Evolutionary conservation across 2,888 invertebrate species (phyloP).

Genomic region (Acrobasis suavella): DNA sequence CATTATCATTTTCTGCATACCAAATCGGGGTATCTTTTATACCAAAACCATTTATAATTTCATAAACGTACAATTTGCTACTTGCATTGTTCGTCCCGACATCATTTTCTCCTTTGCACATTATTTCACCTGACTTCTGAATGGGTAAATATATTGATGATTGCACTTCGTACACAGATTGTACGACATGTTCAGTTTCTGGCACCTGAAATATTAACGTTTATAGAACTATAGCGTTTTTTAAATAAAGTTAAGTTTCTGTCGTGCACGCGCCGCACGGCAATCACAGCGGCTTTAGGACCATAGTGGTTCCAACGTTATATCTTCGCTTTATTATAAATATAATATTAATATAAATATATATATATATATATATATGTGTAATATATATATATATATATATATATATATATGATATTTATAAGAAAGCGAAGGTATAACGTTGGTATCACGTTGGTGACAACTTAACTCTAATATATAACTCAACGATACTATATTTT

Average conservation of each 20-base stretch:
- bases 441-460: no score
- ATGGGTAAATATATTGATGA: conserved; percentile 48
- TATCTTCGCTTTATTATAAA: neutral
- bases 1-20: conserved; percentile 53
- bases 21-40: conserved; percentile 47
- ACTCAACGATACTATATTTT: no score
- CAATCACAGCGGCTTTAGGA: no score
- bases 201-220: conserved; percentile 36
- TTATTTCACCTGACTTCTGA: conserved; percentile 48
- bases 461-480: no score
- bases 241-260: no score
- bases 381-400: no score
- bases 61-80: conserved; percentile 53
- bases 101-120: conserved; percentile 52
- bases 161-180: conserved; percentile 43
- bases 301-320: no score
- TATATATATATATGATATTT: no score
- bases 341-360: no score
- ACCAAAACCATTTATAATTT: conserved; percentile 62
- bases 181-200: conserved; percentile 23
- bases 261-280: no score
- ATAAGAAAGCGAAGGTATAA: no score
- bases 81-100: conserved; percentile 24
- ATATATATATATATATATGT: no score
- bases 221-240: neutral